Evolutionary conservation across 2,113 vertebrate genomes (phyloP).

Genomic region (Osmerus eperlanus): DNA sequence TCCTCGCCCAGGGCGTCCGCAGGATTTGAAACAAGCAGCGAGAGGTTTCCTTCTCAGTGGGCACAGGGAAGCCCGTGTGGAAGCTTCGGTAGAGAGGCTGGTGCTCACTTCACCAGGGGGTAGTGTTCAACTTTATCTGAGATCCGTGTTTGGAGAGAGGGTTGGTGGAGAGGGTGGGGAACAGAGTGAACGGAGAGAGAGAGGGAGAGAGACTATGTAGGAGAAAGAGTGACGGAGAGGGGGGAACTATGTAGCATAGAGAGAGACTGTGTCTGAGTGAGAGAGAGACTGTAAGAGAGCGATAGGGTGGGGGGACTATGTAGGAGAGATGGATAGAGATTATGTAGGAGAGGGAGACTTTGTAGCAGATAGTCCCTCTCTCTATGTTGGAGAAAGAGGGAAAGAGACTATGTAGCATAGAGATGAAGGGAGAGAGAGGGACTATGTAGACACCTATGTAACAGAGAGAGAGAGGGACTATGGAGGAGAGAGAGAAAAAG

Average conservation of each 20-base stretch:
- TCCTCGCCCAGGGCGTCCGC: conserved; percentile 21
- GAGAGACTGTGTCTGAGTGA: too few species aligned
- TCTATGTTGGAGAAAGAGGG: too few species aligned
- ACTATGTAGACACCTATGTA: background rate
- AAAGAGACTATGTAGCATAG: too few species aligned
- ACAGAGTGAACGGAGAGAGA: conserved; percentile 14
- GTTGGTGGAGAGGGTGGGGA: conserved; percentile 13
- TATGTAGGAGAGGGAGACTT: too few species aligned
- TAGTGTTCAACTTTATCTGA: conserved; percentile 74
- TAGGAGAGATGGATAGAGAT: too few species aligned
- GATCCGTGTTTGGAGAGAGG: conserved; percentile 60
- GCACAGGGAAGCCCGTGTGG: conserved; percentile 30
- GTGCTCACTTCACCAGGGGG: conserved; percentile 65
- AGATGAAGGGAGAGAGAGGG: too few species aligned
- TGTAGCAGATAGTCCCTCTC: too few species aligned
- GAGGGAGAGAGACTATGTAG: conserved; percentile 29
- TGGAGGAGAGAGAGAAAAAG: conserved; percentile 13
- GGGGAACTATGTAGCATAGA: too few species aligned
- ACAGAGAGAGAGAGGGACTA: conserved; percentile 21
- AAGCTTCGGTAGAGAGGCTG: conserved; percentile 48
- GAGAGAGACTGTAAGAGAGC: too few species aligned
- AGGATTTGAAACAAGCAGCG: conserved; percentile 25
- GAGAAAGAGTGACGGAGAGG: conserved; percentile 29
- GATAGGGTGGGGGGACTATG: too few species aligned
- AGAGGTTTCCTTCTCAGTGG: conserved; percentile 35